Evolutionary conservation across 2,888 invertebrate species (phyloP).

Genomic region (Elmis aenea): DNA sequence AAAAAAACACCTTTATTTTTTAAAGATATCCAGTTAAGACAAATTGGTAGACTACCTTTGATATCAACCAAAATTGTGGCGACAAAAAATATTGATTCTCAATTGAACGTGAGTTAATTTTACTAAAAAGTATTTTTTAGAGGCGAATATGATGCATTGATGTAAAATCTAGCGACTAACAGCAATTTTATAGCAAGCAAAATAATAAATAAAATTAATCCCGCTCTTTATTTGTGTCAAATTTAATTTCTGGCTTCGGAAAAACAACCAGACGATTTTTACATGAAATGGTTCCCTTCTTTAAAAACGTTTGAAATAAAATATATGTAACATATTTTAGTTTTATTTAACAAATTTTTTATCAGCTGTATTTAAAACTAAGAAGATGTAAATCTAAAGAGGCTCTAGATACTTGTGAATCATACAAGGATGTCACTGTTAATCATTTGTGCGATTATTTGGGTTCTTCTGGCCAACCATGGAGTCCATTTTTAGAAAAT

Average conservation of each 20-base stretch:
- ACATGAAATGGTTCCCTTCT: too few relatives aligned
- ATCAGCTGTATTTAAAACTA: conserved; percentile 26
- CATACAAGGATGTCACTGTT: conserved; percentile 29
- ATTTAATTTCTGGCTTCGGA: too few relatives aligned
- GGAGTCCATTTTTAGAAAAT: conserved; percentile 26
- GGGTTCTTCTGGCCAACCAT: conserved; percentile 25
- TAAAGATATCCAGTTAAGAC: conserved; percentile 20
- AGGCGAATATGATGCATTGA: too few relatives aligned
- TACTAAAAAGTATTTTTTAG: background rate
- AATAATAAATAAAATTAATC: too few relatives aligned
- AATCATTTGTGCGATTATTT: conserved; percentile 29
- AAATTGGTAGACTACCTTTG: conserved; percentile 21
- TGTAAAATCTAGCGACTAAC: too few relatives aligned
- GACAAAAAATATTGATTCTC: conserved; percentile 13
- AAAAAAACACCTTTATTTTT: conserved; percentile 20
- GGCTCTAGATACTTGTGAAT: conserved; percentile 34
- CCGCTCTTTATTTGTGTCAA: too few relatives aligned
- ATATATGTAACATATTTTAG: background rate
- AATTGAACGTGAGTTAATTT: conserved; percentile 21
- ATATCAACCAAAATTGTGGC: conserved; percentile 21
- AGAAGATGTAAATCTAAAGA: conserved; percentile 31
- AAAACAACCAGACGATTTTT: too few relatives aligned
- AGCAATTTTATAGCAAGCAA: background rate
- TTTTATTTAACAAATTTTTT: conserved; percentile 8
- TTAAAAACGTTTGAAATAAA: background rate